Evolutionary conservation across 2,888 invertebrate species (phyloP).

Genomic region (Polymixis lichenea): DNA sequence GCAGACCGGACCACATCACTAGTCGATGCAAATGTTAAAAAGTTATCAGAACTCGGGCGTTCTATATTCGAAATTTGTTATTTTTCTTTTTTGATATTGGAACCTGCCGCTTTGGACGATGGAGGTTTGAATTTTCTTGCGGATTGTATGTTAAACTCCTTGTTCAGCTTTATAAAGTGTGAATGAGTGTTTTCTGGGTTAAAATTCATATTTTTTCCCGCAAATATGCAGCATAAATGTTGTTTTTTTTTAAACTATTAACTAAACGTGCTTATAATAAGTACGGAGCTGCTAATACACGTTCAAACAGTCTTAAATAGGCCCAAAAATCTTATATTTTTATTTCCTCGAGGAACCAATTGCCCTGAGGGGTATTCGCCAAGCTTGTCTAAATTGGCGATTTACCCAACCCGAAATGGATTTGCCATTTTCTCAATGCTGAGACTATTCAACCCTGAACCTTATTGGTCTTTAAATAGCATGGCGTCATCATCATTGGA

Average conservation of each 20-base stretch:
- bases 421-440: neutral
- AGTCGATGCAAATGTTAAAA: constrained; percentile 21
- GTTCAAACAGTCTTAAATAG: neutral
- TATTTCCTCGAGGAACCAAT: neutral
- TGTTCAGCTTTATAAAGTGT: neutral
- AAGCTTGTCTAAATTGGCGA: constrained; percentile 4
- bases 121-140: neutral
- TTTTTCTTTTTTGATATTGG: constrained; percentile 15
- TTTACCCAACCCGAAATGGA: neutral
- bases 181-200: neutral
- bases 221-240: neutral
- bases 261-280: neutral
- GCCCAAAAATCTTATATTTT: neutral
- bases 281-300: neutral
- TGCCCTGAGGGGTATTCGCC: neutral
- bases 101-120: constrained; percentile 1
- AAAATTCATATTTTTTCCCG: neutral
- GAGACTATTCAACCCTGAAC: neutral
- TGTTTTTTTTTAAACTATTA: neutral
- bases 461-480: neutral
- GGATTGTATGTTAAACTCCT: neutral
- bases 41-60: constrained; percentile 33
- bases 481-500: neutral
- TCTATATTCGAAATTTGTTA: constrained; percentile 28
- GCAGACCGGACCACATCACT: neutral